These are phyloP conservation scores for Macroglossus sobrinus DNA, from an alignment of 2,113 vertebrate genomes.

Conservation along the genomic window DNA sequence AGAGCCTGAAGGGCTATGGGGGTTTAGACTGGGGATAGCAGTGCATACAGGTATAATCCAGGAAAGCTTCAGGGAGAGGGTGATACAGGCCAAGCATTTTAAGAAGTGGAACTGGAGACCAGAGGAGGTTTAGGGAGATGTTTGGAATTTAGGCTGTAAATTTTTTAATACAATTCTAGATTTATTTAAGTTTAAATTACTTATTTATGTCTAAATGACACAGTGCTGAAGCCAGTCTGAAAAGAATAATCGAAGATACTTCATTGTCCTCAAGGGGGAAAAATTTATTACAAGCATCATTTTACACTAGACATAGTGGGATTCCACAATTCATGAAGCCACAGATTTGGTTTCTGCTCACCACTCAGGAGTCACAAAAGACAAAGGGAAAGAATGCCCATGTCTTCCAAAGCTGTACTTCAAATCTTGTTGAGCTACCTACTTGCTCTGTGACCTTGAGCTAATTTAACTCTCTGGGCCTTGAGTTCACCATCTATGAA, in stretches of 20 bases:
- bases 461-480: not conserved
- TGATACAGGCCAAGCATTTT: not conserved
- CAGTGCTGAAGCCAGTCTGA: slow-evolving; percentile 58
- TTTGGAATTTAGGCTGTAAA: not conserved
- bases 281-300: slow-evolving; percentile 16
- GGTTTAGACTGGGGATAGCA: not conserved
- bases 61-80: not conserved
- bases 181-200: slow-evolving; percentile 47
- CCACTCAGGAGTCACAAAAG: not conserved
- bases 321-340: not conserved
- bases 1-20: not conserved
- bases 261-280: slow-evolving; percentile 40
- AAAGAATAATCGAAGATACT: slow-evolving; percentile 45
- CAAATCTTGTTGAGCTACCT: not conserved
- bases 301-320: not conserved
- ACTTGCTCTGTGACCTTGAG: not conserved
- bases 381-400: not conserved
- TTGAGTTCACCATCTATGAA: not conserved
- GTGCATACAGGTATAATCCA: not conserved
- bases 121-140: not conserved
- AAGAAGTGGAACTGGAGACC: too few relatives aligned
- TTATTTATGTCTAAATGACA: slow-evolving; percentile 71
- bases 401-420: not conserved
- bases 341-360: not conserved
- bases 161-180: not conserved